phyloP scores from a whole-genome alignment of 2,797 vertebrate genomes.

The Fistularia commersonii region DNA sequence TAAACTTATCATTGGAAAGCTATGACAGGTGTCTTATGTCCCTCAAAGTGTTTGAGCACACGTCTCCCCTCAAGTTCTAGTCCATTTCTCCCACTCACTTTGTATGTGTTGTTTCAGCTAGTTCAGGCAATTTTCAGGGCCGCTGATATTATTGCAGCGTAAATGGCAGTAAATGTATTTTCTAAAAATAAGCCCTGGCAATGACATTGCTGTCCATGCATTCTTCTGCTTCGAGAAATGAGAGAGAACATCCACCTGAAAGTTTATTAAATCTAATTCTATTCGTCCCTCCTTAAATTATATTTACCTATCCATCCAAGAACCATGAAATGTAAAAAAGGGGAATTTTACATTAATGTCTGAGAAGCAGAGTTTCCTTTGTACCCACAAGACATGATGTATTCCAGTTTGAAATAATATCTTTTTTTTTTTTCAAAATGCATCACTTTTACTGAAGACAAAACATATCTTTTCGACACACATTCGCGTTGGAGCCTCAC shows the following conservation, averaged over 20 bases:
- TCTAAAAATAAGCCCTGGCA: constrained; percentile 22
- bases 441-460: no score
- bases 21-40: constrained; percentile 13
- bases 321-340: no score
- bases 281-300: not conserved
- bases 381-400: no score
- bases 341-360: no score
- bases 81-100: constrained; percentile 11
- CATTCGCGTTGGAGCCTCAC: constrained; percentile 1
- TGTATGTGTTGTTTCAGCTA: constrained; percentile 1
- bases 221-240: constrained; percentile 3
- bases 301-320: no score
- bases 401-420: no score
- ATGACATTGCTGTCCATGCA: constrained; percentile 13
- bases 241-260: not conserved
- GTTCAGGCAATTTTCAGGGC: constrained; percentile 13
- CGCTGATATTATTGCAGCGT: constrained; percentile 15
- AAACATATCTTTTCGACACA: not conserved
- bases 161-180: constrained; percentile 20
- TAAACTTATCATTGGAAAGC: constrained; percentile 2
- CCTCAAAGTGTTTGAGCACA: constrained; percentile 2
- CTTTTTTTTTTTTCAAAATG: no score
- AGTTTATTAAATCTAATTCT: no score
- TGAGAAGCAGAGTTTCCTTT: no score
- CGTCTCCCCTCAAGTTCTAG: constrained; percentile 7